Evolutionary conservation across 2,113 vertebrate species (phyloP), one percentile per base, ranked within the genome.

Genomic region (Cyanoliseus patagonus): DNA sequence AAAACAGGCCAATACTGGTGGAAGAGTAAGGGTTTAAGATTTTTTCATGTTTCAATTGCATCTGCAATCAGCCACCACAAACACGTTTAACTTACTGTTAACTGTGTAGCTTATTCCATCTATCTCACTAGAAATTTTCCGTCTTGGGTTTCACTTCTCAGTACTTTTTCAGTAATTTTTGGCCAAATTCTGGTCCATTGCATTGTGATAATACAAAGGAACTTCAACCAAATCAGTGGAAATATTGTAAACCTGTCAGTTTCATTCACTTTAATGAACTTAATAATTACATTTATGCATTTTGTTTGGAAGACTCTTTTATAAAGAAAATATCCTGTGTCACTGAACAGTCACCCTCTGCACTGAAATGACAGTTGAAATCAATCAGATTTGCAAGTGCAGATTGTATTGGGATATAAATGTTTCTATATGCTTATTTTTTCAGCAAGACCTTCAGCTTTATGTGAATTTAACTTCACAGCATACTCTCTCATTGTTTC

Each of bases 31-130:
- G 7, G 9, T 64, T 17, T 9, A 76, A 68, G 47, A 72, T 18
- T 68, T 73, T 13, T 24, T 51, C 17, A 8, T 30, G 8, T n/a
- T 69, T 67, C 39, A 25, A n/a, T 24, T 13, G 11, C 4, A 4
- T 83, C 86, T 86, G 14, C 18, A 59, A 39, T n/a, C 22, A 53
- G n/a, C 18, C 23, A n/a, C 23, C 5, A 15, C 3, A 28, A 62
- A 52, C 2, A 2, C 25, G 3, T 23, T 42, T 51, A 47, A n/a
- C 6, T 81, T 39, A 6, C 2, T 61, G 0, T 28, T 83, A 59
- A 25, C 18, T 42, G 1, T 16, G 44, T 6, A 39, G 13, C 16
- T 37, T 18, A 9, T 63, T 57, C 10, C 42, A 30, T 25, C 31
- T 62, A 35, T 73, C 20, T 42, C 25, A 24, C 24, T 27, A 12